Percentiles rank a stretch among this genome's conserved stretches.
These are phyloP conservation scores for Strigamia maritima DNA, from an alignment of 2,888 invertebrate genomes.

Conservation along the genomic window DNA sequence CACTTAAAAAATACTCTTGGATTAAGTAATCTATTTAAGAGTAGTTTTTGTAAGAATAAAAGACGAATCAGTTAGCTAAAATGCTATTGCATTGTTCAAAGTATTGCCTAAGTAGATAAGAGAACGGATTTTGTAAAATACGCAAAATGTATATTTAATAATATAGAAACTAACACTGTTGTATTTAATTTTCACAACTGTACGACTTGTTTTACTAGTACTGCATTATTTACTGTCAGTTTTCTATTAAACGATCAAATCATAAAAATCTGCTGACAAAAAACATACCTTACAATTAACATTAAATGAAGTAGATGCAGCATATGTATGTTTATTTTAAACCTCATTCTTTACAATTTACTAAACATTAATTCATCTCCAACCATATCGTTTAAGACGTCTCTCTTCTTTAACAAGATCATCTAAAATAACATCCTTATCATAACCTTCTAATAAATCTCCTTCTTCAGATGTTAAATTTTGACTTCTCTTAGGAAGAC, in stretches of 20 bases:
- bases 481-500: conserved; percentile 15
- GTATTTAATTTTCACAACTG: neutral
- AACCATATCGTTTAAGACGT: conserved; percentile 5
- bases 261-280: neutral
- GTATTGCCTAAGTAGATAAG: neutral
- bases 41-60: neutral
- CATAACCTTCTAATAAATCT: conserved; percentile 36
- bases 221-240: neutral
- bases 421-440: conserved; percentile 36
- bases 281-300: neutral
- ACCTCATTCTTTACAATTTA: neutral
- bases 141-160: neutral
- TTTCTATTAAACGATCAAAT: neutral
- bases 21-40: neutral
- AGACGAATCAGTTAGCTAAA: neutral
- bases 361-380: neutral
- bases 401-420: conserved; percentile 16
- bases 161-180: neutral
- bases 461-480: conserved; percentile 18
- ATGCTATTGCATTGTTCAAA: conserved; percentile 5
- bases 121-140: neutral
- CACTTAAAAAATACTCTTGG: conserved; percentile 4
- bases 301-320: neutral
- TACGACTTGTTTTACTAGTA: neutral
- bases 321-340: neutral